phyloP scores from a whole-genome alignment of 1,140 invertebrate species.

The Leptinotarsa defecta region DNA sequence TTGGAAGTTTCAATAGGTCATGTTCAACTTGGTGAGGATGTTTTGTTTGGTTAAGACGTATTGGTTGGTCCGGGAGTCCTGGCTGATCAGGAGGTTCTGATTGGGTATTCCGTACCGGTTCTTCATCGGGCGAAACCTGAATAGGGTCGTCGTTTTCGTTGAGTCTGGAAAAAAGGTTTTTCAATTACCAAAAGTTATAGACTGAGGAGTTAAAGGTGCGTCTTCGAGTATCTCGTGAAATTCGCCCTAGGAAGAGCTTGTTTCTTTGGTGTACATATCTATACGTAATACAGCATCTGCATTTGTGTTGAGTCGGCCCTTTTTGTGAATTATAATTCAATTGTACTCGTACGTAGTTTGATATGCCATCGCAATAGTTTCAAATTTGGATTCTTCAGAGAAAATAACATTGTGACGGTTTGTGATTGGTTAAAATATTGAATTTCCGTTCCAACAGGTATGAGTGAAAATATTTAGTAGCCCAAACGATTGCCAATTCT shows the following conservation, averaged over 20 bases:
- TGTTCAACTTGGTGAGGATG: too few relatives aligned
- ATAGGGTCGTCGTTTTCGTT: not conserved
- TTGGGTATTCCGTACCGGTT: not conserved
- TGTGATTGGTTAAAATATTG: not conserved
- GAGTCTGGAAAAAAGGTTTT: not conserved
- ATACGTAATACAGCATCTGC: not conserved
- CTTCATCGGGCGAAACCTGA: not conserved
- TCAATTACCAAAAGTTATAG: not conserved
- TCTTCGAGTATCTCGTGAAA: not conserved
- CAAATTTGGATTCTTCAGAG: not conserved
- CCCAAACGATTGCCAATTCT: not conserved
- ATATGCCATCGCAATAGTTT: not conserved
- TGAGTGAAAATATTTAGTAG: not conserved
- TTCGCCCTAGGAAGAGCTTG: not conserved
- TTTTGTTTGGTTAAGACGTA: not conserved
- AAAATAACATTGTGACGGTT: too few relatives aligned
- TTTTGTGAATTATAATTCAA: too few relatives aligned
- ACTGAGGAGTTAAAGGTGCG: not conserved
- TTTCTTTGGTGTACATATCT: not conserved
- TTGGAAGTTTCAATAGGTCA: too few relatives aligned
- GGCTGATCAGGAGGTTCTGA: not conserved
- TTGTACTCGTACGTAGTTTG: not conserved
- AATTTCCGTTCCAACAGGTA: not conserved
- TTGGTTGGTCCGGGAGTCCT: not conserved
- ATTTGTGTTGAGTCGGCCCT: not conserved